These are phyloP conservation scores for Sialis fuliginosa DNA, from an alignment of 2,888 invertebrate species.

Conservation along the genomic window DNA sequence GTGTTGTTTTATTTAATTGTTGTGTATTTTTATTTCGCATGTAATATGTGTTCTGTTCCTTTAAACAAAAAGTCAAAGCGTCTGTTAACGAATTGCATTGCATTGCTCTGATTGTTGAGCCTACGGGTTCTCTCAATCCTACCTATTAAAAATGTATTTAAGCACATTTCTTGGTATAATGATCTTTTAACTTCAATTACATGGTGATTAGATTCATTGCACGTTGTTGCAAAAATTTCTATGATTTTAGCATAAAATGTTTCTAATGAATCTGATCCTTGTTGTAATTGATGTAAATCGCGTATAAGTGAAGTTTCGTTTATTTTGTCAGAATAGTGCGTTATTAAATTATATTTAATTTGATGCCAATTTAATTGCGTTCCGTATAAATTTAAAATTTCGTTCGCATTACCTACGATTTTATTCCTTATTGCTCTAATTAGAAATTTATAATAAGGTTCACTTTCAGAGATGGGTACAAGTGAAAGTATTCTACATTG, in stretches of 20 bases:
- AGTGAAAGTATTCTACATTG: too few relatives aligned
- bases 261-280: too few relatives aligned
- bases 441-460: too few relatives aligned
- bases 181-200: conserved; percentile 9
- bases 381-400: too few relatives aligned
- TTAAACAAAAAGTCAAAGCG: conserved; percentile 10
- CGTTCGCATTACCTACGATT: too few relatives aligned
- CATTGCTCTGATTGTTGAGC: conserved; percentile 12
- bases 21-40: background rate
- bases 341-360: too few relatives aligned
- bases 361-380: too few relatives aligned
- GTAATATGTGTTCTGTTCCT: conserved; percentile 5
- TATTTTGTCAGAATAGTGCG: too few relatives aligned
- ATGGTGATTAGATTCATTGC: conserved; percentile 9
- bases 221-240: conserved; percentile 7
- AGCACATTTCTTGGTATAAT: conserved; percentile 11
- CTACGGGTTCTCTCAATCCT: conserved; percentile 11
- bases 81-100: conserved; percentile 8
- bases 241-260: background rate
- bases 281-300: too few relatives aligned
- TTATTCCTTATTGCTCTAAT: too few relatives aligned
- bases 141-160: conserved; percentile 10
- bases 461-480: too few relatives aligned
- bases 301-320: too few relatives aligned
- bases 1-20: background rate